Conservation (phyloP, 1,140 invertebrate species). For the Musca vetustissima region DNA sequence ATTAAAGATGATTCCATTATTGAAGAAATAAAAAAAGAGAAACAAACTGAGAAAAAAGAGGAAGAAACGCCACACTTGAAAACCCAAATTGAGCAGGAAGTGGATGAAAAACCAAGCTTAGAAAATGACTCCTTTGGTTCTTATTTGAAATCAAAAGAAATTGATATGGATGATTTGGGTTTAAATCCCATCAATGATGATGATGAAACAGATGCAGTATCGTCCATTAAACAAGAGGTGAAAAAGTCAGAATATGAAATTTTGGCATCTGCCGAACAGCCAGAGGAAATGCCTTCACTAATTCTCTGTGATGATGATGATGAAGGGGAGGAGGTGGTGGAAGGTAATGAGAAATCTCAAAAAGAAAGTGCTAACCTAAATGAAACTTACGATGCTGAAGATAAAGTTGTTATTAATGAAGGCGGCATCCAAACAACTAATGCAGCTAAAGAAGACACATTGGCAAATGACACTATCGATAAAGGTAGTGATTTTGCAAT, state of each 20-base stretch:
- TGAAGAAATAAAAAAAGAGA: conserved; percentile 1
- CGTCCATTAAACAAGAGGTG: background rate
- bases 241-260: too few species aligned
- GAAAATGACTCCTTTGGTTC: conserved; percentile 12
- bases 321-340: background rate
- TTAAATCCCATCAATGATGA: conserved; percentile 13
- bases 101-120: background rate
- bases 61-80: too few species aligned
- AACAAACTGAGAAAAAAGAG: too few species aligned
- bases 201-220: background rate
- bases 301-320: conserved; percentile 9
- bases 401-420: background rate
- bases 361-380: background rate
- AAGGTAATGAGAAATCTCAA: too few species aligned
- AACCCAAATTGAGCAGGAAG: too few species aligned
- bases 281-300: conserved; percentile 6
- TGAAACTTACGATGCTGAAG: background rate
- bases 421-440: too few species aligned
- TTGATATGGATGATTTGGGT: conserved; percentile 30
- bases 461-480: background rate
- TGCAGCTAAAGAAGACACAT: background rate
- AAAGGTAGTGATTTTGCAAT: background rate
- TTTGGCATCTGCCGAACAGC: conserved; percentile 22
- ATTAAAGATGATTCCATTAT: background rate
- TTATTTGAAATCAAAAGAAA: conserved; percentile 26